phyloP scores from a whole-genome alignment of 2,888 invertebrate species.

The Drosophila flavopinicola region DNA sequence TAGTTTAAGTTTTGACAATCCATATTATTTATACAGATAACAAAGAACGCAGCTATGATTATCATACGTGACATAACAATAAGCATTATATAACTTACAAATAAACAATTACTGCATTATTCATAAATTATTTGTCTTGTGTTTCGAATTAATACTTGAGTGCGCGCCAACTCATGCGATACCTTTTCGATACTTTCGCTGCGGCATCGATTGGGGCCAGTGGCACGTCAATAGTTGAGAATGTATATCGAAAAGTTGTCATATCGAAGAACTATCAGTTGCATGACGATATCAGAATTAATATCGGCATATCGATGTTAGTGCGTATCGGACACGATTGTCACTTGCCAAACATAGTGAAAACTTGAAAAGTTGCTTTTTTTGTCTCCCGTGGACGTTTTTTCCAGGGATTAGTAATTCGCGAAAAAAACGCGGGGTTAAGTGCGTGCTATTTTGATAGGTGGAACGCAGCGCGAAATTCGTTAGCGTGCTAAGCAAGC shows the following conservation, averaged over 20 bases:
- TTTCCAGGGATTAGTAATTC: slow-evolving; percentile 75
- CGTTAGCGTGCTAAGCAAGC: slow-evolving; percentile 16
- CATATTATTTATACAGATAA: slow-evolving; percentile 53
- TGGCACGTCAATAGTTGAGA: background rate
- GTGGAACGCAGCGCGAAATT: slow-evolving; percentile 21
- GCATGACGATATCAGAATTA: background rate
- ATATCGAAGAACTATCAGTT: background rate
- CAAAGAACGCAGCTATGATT: slow-evolving; percentile 51
- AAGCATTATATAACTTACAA: slow-evolving; percentile 67
- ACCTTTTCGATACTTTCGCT: slow-evolving; percentile 6
- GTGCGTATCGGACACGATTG: slow-evolving; percentile 38
- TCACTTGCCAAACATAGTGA: slow-evolving; percentile 66
- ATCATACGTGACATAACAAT: slow-evolving; percentile 72
- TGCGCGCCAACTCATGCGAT: background rate
- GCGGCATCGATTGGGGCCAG: slow-evolving; percentile 6
- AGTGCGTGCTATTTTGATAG: slow-evolving; percentile 46
- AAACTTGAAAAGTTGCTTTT: slow-evolving; percentile 74
- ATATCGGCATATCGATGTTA: slow-evolving; percentile 24
- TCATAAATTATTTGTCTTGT: background rate
- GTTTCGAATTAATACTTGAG: slow-evolving; percentile 24
- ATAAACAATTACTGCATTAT: slow-evolving; percentile 50
- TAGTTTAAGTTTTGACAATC: slow-evolving; percentile 38
- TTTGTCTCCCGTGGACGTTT: slow-evolving; percentile 75
- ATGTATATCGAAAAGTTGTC: slow-evolving; percentile 12
- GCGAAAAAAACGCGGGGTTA: slow-evolving; percentile 55